Base-by-base conservation (phyloP, 2,113 vertebrate genomes). In the Struthio camelus region DNA sequence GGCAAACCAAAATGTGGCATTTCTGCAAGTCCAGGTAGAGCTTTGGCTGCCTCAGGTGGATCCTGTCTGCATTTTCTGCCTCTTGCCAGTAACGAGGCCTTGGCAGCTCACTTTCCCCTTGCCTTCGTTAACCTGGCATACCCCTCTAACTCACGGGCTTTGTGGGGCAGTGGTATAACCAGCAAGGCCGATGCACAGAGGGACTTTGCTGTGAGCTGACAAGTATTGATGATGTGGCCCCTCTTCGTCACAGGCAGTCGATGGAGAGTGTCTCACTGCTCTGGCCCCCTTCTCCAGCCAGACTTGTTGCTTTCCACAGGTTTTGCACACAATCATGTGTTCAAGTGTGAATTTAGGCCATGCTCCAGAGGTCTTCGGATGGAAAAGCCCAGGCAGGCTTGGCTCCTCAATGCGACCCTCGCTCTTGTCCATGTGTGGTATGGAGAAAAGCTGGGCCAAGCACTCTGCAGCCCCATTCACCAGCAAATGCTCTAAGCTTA, bases 21-120 rank as follows among this genome's bases (percentile, higher is more conserved):
- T 78, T 38, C 66, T 44, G 46, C 70, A 10, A 42, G 61, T 6
- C 1, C 42, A 64, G 75, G 66, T 36, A 1, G 1, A 58, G 38
- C 69, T 71, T 34, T 53, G 64, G 36, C 81, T 53, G 36, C 23
- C 19, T 34, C 30, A 19, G 4, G 58, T 0, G 1, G 34, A 50
- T 93, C 8, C 6, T 62, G 34, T n/a, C 59, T 59, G 30, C 8
- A 19, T 38, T 34, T 66, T 40, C 44, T 7, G 27, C 42, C 32
- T 77, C 3, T 10, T 11, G 19, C 13, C 16, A 3, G 16, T 23
- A 50, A 0, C 0, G 19, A 46, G 36, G 27, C 42, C 54, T 76
- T 56, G 30, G 56, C 13, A n/a, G 36, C 76, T 48, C 46, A 3
- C 46, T 48, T 19, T 12, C 46, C 46, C 46, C 46, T 19, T 12